Evolutionary conservation across 2,888 invertebrate genomes (phyloP).

Genomic region (Cryptocephalus primarius): DNA sequence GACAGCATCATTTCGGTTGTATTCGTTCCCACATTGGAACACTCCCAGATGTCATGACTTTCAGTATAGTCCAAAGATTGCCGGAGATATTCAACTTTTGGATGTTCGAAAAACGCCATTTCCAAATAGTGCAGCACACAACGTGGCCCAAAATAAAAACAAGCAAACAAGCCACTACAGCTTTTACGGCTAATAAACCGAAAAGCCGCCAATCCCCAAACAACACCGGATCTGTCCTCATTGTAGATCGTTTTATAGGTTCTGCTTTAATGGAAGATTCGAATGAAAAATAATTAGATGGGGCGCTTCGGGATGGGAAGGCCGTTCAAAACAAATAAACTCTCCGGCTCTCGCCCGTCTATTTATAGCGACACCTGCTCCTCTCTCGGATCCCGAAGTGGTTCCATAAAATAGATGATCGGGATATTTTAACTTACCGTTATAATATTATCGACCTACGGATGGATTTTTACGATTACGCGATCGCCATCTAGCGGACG

Average conservation of each 20-base stretch:
- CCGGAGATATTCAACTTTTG: no score
- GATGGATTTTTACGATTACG: no score
- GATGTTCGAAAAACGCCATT: no score
- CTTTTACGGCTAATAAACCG: no score
- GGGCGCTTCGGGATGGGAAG: conserved; percentile 12
- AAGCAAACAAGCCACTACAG: conserved; percentile 1
- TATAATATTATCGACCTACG: no score
- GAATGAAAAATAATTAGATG: conserved; percentile 14
- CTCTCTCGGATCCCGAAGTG: conserved; percentile 8
- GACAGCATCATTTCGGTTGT: no score
- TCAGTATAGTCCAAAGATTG: no score
- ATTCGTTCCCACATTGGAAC: no score
- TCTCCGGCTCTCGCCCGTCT: conserved; percentile 4
- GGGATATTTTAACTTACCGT: not conserved
- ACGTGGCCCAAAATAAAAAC: not conserved
- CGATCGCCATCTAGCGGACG: no score
- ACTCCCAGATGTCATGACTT: no score
- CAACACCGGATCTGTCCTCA: conserved; percentile 4
- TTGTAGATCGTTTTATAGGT: conserved; percentile 6
- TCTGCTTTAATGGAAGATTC: conserved; percentile 5
- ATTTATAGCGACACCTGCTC: conserved; percentile 16
- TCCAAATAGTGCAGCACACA: no score
- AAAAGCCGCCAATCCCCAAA: conserved; percentile 1
- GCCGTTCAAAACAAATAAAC: conserved; percentile 15
- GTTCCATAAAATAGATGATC: conserved; percentile 9